phyloP scores from a whole-genome alignment of 2,888 invertebrate species.

The Idaea dimidiata region DNA sequence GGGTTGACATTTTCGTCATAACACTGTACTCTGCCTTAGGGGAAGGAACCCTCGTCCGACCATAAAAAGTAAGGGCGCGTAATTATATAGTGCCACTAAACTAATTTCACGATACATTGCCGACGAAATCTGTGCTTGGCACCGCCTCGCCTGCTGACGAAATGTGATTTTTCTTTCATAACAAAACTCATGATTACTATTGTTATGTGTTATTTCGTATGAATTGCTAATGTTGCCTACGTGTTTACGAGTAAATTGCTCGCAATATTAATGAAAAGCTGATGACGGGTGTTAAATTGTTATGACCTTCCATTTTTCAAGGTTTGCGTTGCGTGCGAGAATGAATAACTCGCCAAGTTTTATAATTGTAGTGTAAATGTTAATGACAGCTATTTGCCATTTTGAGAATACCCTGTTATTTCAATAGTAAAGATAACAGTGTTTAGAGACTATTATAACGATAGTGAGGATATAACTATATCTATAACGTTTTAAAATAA shows the following conservation, averaged over 20 bases:
- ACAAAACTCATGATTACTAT: slow-evolving; percentile 71
- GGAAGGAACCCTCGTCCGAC: slow-evolving; percentile 55
- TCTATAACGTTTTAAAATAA: background rate
- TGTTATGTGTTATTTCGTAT: slow-evolving; percentile 74
- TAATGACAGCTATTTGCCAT: slow-evolving; percentile 24
- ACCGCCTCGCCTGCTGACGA: slow-evolving; percentile 66
- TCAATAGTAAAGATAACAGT: background rate
- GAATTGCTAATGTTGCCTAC: slow-evolving; percentile 68
- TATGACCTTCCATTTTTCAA: slow-evolving; percentile 50
- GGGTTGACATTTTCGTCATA: slow-evolving; percentile 79
- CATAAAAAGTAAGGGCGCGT: slow-evolving; percentile 76
- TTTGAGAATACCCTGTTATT: slow-evolving; percentile 13
- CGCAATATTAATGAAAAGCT: slow-evolving; percentile 55
- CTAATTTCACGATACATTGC: slow-evolving; percentile 82
- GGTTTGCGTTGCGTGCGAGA: slow-evolving; percentile 36
- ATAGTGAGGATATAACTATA: background rate
- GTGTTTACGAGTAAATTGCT: slow-evolving; percentile 52
- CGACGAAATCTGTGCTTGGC: slow-evolving; percentile 79
- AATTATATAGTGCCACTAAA: slow-evolving; percentile 81
- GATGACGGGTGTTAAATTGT: slow-evolving; percentile 49
- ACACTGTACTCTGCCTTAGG: slow-evolving; percentile 44
- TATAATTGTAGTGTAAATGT: slow-evolving; percentile 34
- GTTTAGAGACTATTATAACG: background rate
- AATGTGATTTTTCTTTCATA: slow-evolving; percentile 74
- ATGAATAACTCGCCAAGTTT: slow-evolving; percentile 27